A percentile compares a stretch with the other conserved stretches of the same genome.
phyloP scores from a whole-genome alignment of 2,113 vertebrate species.

The Lates calcarifer region DNA sequence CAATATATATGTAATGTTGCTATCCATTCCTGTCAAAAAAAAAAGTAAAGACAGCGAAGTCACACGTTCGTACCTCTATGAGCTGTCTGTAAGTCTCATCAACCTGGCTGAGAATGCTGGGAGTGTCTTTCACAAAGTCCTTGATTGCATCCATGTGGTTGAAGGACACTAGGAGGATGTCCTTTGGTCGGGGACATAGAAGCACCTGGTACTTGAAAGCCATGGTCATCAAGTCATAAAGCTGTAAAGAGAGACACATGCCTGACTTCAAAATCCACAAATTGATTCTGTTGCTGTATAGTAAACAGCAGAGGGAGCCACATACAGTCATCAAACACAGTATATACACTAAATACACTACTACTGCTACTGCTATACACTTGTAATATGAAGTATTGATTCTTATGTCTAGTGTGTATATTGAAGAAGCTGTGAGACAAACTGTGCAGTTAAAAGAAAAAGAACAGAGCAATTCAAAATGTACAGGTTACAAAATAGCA shows the following conservation, averaged over 20 bases:
- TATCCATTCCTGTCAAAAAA: not conserved
- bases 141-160: conserved; percentile 98
- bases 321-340: not conserved
- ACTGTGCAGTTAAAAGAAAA: not conserved
- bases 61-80: conserved; percentile 85
- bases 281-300: not conserved
- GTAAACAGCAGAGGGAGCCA: conserved; percentile 74
- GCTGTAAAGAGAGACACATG: conserved; percentile 81
- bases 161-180: conserved; percentile 95
- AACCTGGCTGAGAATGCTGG: conserved; percentile 91
- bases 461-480: not conserved
- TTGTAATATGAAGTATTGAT: not conserved
- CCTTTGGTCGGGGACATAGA: conserved; percentile 93
- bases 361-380: not conserved
- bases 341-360: not conserved
- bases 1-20: not conserved
- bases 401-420: not conserved
- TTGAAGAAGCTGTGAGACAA: not conserved
- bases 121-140: conserved; percentile 92
- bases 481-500: not conserved
- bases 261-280: conserved; percentile 6
- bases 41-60: not conserved
- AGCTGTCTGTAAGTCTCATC: conserved; percentile 92
- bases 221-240: conserved; percentile 99
- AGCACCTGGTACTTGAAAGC: conserved; percentile 99